A percentile compares a stretch with the other conserved stretches of the same genome.
Evolutionary conservation across 2,113 vertebrate genomes (phyloP).

Genomic region (Nibea albiflora): DNA sequence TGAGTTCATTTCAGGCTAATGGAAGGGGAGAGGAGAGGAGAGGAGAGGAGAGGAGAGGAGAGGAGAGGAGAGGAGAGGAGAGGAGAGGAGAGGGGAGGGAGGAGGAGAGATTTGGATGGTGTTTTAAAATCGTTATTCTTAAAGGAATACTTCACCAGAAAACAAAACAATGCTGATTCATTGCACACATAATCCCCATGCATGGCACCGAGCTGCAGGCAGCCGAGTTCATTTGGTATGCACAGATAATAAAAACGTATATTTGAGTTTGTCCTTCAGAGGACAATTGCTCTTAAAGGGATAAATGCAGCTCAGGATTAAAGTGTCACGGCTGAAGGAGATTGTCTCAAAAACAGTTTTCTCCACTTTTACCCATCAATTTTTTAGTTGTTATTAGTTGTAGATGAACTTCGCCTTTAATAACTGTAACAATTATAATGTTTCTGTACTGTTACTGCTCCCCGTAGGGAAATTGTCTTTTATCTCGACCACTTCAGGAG

Average conservation of each 20-base stretch:
- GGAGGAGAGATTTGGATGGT: slow-evolving; percentile 23
- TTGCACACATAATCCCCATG: slow-evolving; percentile 17
- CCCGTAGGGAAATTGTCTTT: slow-evolving; percentile 10
- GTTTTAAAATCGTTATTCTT: slow-evolving; percentile 42
- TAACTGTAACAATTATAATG: slow-evolving; percentile 8
- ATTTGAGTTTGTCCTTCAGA: slow-evolving; percentile 54
- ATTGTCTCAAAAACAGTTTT: slow-evolving; percentile 14
- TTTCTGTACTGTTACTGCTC: slow-evolving; percentile 2
- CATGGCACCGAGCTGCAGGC: background rate
- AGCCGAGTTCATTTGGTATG: slow-evolving; percentile 25
- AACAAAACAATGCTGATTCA: slow-evolving; percentile 15
- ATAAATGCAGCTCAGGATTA: slow-evolving; percentile 23
- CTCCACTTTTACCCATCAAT: background rate
- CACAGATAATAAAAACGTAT: slow-evolving; percentile 22
- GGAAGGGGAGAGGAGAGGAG: slow-evolving; percentile 17
- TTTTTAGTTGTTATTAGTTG: slow-evolving; percentile 7
- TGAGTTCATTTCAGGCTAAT: slow-evolving; percentile 58
- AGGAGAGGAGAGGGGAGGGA: no score
- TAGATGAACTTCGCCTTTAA: slow-evolving; percentile 9
- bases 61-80: slow-evolving; percentile 1
- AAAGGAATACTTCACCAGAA: slow-evolving; percentile 30
- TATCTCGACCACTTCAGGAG: slow-evolving; percentile 12
- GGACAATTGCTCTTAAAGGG: slow-evolving; percentile 27
- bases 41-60: background rate
- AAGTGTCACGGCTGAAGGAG: slow-evolving; percentile 30